These are phyloP conservation scores for Platalea minor DNA, from an alignment of 2,797 vertebrate genomes.

Conservation along the genomic window DNA sequence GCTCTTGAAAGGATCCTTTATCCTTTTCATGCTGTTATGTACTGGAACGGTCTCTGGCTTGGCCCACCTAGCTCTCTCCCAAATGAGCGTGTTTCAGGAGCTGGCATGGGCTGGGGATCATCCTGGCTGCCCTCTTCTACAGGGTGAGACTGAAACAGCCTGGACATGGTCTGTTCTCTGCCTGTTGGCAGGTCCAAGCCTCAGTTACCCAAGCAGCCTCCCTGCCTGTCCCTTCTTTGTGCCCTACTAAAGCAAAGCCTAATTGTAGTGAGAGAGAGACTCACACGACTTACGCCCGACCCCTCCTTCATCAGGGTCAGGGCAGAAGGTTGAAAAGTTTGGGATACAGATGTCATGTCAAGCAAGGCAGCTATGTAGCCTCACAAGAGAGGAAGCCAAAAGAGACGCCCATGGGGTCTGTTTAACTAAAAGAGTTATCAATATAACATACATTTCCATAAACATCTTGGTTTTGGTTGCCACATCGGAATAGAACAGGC, in stretches of 20 bases:
- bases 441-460: not conserved
- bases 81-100: not conserved
- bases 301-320: not conserved
- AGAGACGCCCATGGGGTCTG: not conserved
- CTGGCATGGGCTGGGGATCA: not conserved
- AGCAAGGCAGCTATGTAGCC: not conserved
- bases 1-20: not conserved
- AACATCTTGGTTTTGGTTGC: not conserved
- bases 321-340: not conserved
- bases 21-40: not conserved
- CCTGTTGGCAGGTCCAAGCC: not conserved
- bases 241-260: not conserved
- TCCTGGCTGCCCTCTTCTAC: not conserved
- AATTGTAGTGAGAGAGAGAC: not conserved
- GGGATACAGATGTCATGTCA: not conserved
- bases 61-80: not conserved
- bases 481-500: not conserved
- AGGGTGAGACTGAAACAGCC: not conserved
- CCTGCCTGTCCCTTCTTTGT: not conserved
- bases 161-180: not conserved
- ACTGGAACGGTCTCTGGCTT: not conserved
- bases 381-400: not conserved
- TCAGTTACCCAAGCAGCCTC: not conserved
- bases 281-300: rapidly evolving
- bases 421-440: not conserved